Evolutionary conservation across 1,140 invertebrate species (phyloP), one percentile per base, ranked within the genome.

Genomic region (Hypothenemus hampei): DNA sequence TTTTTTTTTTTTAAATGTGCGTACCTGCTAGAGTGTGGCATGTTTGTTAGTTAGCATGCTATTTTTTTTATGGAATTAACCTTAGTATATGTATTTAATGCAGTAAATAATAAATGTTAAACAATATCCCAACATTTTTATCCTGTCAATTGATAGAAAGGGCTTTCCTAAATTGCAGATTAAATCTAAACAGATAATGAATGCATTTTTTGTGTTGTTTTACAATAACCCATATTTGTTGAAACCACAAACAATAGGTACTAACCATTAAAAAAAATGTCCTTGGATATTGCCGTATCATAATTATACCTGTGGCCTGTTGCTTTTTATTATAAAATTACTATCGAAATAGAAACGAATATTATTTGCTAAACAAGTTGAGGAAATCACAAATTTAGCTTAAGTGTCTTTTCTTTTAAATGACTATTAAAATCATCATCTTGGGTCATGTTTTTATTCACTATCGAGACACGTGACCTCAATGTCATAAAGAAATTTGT

Each of bases 1-100:
- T 37, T n/a, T 37, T 29, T 29, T 6, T 37, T 37, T 41, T 37
- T 37, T 41, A 46, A 39, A 50, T 50, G 33, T 57, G 46, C 20
- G 54, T 60, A 57, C 47, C 47, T 60, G 51, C 31, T 59, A 55
- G 52, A 20, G 22, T 45, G 57, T 45, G 45, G 56, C 50, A 50
- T 46, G 45, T 57, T 50, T 45, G 40, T 45, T 52, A 46, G n/a
- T 35, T 46, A 47, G 40, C 41, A 45, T 44, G 36, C 37, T 22
- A n/a, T 39, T 55, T 20, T 53, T 43, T 41, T 21, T 59, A 41
- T 55, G 16, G 43, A 5, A 49, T 22, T 46, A 33, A 21, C 40
- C 7, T 52, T 57, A 48, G 16, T 54, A 11, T 15, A 29, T 56
- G 51, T 59, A 58, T 46, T 40, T 35, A 51, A 39, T 50, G n/a